Conservation (phyloP, 2,797 vertebrate species). For the Huso huso region DNA sequence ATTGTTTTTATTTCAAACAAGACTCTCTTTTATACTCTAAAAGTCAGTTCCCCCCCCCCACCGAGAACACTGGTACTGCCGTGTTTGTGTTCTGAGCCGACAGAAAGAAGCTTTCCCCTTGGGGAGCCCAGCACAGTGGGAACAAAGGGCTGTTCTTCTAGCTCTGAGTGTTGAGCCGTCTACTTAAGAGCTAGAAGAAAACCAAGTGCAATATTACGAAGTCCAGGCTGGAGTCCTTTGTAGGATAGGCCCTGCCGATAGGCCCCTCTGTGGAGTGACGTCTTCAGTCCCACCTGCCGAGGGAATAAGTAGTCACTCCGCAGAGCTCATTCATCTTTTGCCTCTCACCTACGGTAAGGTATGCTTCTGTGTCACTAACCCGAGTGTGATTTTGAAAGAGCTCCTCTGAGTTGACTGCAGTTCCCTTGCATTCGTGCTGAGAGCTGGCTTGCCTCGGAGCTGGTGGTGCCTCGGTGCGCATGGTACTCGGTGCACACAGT, state of each 20-base stretch:
- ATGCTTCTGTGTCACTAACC: too few species aligned
- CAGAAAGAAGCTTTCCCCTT: not conserved
- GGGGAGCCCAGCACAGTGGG: not conserved
- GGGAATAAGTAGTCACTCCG: too few species aligned
- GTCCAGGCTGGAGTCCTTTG: constrained; percentile 2
- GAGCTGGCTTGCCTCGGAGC: too few species aligned
- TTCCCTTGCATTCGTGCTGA: too few species aligned
- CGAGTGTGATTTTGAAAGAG: too few species aligned
- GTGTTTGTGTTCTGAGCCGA: constrained; percentile 5
- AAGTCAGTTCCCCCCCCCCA: not conserved
- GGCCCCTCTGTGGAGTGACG: too few species aligned
- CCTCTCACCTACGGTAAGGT: too few species aligned
- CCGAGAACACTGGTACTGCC: not conserved
- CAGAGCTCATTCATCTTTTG: too few species aligned
- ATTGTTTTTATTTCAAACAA: constrained; percentile 8
- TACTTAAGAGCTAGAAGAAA: constrained; percentile 4
- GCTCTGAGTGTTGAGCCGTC: constrained; percentile 7
- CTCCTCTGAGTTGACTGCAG: too few species aligned
- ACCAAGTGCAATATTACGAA: not conserved
- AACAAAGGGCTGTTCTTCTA: constrained; percentile 10
- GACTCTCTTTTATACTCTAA: not conserved
- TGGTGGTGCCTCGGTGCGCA: too few species aligned
- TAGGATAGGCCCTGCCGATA: not conserved
- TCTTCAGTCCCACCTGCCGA: too few species aligned
- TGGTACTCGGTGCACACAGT: too few species aligned